Evolutionary conservation across 2,797 vertebrate genomes (phyloP).

Genomic region (Eleutherodactylus coqui): DNA sequence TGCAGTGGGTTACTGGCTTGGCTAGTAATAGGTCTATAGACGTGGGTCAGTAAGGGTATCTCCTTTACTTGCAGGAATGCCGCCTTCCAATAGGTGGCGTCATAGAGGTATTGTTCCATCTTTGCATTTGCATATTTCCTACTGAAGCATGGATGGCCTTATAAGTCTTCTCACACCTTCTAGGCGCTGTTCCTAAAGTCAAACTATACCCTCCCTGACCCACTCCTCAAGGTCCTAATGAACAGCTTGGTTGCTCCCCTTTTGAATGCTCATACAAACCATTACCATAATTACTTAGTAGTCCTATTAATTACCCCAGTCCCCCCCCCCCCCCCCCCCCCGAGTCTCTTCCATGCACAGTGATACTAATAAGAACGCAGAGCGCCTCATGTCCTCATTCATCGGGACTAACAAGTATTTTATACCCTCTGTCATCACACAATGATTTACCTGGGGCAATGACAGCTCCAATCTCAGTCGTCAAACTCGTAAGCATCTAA

Average conservation of each 20-base stretch:
- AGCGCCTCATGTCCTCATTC: not conserved
- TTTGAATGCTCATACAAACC: not conserved
- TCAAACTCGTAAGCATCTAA: not conserved
- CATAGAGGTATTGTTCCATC: no score
- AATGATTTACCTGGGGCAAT: not conserved
- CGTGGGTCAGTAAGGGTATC: no score
- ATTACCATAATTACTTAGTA: not conserved
- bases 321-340: not conserved
- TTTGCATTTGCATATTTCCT: no score
- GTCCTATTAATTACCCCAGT: not conserved
- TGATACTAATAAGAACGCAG: not conserved
- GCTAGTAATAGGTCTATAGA: no score
- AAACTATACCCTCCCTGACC: no score
- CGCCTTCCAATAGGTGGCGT: no score
- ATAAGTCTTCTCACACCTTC: no score
- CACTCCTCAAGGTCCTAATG: not conserved
- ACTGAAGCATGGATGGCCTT: no score
- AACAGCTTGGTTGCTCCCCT: not conserved
- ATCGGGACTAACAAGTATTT: not conserved
- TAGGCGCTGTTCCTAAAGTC: no score
- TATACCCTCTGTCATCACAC: not conserved
- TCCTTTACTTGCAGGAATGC: no score
- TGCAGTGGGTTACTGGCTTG: no score
- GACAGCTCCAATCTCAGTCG: not conserved
- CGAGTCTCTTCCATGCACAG: not conserved